Evolutionary conservation across 2,797 vertebrate species (phyloP).

Genomic region (Galaxias olidus): DNA sequence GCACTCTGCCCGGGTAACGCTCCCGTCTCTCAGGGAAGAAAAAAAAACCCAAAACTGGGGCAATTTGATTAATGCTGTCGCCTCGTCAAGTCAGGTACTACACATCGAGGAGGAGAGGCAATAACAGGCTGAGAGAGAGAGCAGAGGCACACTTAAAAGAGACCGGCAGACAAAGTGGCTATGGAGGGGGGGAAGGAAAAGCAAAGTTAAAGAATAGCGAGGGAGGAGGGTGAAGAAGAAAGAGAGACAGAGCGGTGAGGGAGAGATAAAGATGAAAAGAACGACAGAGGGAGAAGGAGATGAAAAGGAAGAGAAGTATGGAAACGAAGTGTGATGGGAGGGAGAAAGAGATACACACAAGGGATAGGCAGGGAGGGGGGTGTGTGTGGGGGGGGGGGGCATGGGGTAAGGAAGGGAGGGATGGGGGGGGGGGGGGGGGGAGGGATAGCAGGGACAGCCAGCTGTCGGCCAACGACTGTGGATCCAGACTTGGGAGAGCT

Average conservation of each 20-base stretch:
- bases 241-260: neutral
- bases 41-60: conserved; percentile 48
- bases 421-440: neutral
- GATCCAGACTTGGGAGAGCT: conserved; percentile 24
- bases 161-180: too few relatives aligned
- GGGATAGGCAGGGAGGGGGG: neutral
- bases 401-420: neutral
- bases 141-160: too few relatives aligned
- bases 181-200: neutral
- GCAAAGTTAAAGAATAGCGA: conserved; percentile 17
- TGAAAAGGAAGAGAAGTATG: neutral
- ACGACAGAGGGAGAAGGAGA: neutral
- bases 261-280: conserved; percentile 4
- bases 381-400: neutral
- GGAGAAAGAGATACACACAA: neutral
- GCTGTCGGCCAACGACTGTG: conserved; percentile 6
- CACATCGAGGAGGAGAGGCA: conserved; percentile 16
- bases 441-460: neutral
- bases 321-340: neutral
- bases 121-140: conserved; percentile 13
- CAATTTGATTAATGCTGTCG: conserved; percentile 68
- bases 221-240: neutral
- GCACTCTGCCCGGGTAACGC: conserved; percentile 29
- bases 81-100: conserved; percentile 32
- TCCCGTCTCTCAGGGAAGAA: conserved; percentile 28